Conservation (phyloP, 1,140 invertebrate genomes). For the Sminthurinus signatus region DNA sequence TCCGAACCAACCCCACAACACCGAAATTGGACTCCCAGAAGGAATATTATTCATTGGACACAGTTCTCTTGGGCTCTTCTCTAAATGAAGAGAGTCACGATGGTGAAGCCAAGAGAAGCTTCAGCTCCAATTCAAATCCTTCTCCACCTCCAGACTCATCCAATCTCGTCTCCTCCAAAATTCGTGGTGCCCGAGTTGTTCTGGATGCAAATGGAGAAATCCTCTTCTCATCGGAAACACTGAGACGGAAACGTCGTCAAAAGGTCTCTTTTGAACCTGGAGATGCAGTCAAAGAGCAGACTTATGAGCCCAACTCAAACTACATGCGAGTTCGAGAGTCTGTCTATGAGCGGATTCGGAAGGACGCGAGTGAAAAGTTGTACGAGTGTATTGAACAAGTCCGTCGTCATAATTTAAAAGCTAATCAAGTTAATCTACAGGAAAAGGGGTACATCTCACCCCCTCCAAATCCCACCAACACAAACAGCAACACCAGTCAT, state of each 20-base stretch:
- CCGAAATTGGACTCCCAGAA: conserved; percentile 27
- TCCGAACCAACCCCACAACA: conserved; percentile 23
- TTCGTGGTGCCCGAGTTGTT: conserved; percentile 60
- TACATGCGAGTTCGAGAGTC: conserved; percentile 36
- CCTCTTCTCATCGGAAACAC: conserved; percentile 79
- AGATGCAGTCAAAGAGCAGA: conserved; percentile 56
- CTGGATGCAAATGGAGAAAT: conserved; percentile 82
- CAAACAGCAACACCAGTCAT: background rate
- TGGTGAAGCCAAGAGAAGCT: conserved; percentile 24
- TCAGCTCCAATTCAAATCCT: too few relatives aligned
- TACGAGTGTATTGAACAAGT: conserved; percentile 41
- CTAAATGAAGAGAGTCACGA: conserved; percentile 33
- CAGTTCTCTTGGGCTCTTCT: conserved; percentile 38
- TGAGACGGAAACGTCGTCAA: conserved; percentile 55
- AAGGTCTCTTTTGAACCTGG: conserved; percentile 74
- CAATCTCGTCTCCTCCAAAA: conserved; percentile 12
- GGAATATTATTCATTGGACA: conserved; percentile 38
- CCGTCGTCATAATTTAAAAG: conserved; percentile 36
- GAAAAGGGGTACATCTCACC: background rate
- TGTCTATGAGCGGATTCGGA: conserved; percentile 34
- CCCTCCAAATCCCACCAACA: background rate
- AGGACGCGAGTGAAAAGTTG: conserved; percentile 36
- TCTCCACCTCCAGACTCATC: too few relatives aligned
- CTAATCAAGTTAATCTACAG: conserved; percentile 16
- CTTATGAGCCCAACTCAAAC: conserved; percentile 27